phyloP scores from a whole-genome alignment of 2,797 vertebrate genomes.

The Fistularia commersonii region DNA sequence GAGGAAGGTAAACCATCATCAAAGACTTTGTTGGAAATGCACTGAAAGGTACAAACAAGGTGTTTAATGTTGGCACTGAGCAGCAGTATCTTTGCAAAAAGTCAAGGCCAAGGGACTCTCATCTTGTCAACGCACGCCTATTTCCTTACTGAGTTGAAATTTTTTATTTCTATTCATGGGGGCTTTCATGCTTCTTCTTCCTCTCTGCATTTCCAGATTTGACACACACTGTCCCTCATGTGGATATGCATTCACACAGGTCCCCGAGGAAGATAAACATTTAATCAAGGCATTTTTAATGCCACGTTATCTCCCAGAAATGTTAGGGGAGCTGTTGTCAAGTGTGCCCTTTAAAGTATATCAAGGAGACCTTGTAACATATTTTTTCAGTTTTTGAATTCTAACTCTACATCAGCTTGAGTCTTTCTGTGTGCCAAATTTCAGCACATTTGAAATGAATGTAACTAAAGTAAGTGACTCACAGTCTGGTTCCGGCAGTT shows the following conservation, averaged over 20 bases:
- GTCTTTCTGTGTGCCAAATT: slow-evolving; percentile 6
- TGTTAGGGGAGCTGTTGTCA: slow-evolving; percentile 20
- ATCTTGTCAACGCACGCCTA: slow-evolving; percentile 28
- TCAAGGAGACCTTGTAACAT: too few relatives aligned
- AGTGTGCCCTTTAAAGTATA: background rate
- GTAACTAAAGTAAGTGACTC: slow-evolving; percentile 10
- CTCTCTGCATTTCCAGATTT: too few relatives aligned
- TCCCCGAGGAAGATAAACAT: slow-evolving; percentile 32
- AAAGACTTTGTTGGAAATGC: slow-evolving; percentile 17
- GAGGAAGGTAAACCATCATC: slow-evolving; percentile 30
- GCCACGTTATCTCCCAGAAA: slow-evolving; percentile 15
- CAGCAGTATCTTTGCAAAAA: slow-evolving; percentile 42
- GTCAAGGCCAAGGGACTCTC: slow-evolving; percentile 48
- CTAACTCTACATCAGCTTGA: background rate
- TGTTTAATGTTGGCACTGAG: slow-evolving; percentile 39
- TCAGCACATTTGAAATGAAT: slow-evolving; percentile 17
- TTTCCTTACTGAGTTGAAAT: slow-evolving; percentile 2
- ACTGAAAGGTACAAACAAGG: slow-evolving; percentile 33
- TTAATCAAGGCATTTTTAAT: slow-evolving; percentile 34
- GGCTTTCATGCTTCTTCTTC: slow-evolving; percentile 13
- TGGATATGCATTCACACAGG: slow-evolving; percentile 1
- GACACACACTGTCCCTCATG: too few relatives aligned
- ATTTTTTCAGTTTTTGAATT: too few relatives aligned
- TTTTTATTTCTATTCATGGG: slow-evolving; percentile 18
- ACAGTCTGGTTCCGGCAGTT: slow-evolving; percentile 28